Evolutionary conservation across 2,113 vertebrate species (phyloP).

Genomic region (Oncorhynchus masou): DNA sequence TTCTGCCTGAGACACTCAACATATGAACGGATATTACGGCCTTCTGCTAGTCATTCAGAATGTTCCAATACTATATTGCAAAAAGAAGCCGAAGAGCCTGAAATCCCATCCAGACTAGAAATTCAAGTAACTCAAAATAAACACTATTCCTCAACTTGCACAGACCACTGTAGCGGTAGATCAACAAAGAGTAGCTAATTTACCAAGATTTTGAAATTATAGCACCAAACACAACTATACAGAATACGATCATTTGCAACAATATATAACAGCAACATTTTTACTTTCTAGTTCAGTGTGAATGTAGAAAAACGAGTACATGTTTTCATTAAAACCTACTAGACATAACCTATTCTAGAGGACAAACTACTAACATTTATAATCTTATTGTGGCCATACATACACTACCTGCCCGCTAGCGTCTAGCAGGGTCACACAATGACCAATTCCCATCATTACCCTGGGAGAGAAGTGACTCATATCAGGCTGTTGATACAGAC

Average conservation of each 20-base stretch:
- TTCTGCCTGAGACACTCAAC: slow-evolving; percentile 53
- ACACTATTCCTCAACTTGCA: neutral
- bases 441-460: slow-evolving; percentile 29
- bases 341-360: neutral
- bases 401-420: neutral
- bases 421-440: slow-evolving; percentile 16
- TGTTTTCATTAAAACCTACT: neutral
- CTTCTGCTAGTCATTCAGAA: slow-evolving; percentile 32
- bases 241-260: neutral
- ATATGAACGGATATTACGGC: slow-evolving; percentile 71
- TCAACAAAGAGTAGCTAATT: neutral
- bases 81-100: neutral
- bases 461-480: slow-evolving; percentile 21
- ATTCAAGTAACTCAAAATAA: neutral
- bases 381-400: neutral
- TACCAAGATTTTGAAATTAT: neutral
- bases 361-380: neutral
- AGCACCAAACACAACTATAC: neutral
- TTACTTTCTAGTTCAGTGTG: neutral
- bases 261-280: neutral
- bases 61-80: slow-evolving; percentile 27
- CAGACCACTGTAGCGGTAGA: neutral
- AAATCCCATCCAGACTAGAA: neutral
- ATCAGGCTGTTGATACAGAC: slow-evolving; percentile 8
- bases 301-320: neutral